Conservation (phyloP, 2,113 vertebrate species). For the Uropsilus gracilis region DNA sequence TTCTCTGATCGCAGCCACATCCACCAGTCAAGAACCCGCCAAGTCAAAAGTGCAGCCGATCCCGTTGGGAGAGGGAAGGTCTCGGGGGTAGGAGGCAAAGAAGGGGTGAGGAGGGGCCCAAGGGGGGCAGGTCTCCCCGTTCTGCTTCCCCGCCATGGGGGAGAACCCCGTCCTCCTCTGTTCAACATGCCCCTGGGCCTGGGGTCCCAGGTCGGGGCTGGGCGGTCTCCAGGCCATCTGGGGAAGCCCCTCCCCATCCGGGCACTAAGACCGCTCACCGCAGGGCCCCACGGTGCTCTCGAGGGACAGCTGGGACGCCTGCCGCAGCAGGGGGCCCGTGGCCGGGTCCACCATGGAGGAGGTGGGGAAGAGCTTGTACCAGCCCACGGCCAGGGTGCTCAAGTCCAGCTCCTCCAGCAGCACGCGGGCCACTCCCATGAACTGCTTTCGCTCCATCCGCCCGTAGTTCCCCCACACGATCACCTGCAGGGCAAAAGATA, state of each 20-base stretch:
- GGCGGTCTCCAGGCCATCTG: constrained; percentile 69
- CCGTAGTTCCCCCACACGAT: constrained; percentile 99
- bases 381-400: constrained; percentile 95
- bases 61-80: constrained; percentile 72
- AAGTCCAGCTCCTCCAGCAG: constrained; percentile 98
- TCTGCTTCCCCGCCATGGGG: constrained; percentile 61
- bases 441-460: constrained; percentile 98
- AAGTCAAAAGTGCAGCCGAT: constrained; percentile 78
- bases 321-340: constrained; percentile 94
- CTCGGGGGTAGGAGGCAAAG: constrained; percentile 71
- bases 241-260: constrained; percentile 68
- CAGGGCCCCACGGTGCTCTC: constrained; percentile 98
- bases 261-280: constrained; percentile 94
- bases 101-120: constrained; percentile 67
- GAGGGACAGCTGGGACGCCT: constrained; percentile 97
- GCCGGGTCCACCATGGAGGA: constrained; percentile 99
- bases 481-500: constrained; percentile 85
- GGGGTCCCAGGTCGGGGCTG: constrained; percentile 76
- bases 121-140: constrained; percentile 69
- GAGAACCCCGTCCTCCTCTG: constrained; percentile 67
- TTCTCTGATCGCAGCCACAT: constrained; percentile 43
- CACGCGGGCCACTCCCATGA: constrained; percentile 98
- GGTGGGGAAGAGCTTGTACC: constrained; percentile 99
- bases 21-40: constrained; percentile 67
- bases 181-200: constrained; percentile 67